Conservation (phyloP, 2,113 vertebrate genomes). For the Orycteropus afer region DNA sequence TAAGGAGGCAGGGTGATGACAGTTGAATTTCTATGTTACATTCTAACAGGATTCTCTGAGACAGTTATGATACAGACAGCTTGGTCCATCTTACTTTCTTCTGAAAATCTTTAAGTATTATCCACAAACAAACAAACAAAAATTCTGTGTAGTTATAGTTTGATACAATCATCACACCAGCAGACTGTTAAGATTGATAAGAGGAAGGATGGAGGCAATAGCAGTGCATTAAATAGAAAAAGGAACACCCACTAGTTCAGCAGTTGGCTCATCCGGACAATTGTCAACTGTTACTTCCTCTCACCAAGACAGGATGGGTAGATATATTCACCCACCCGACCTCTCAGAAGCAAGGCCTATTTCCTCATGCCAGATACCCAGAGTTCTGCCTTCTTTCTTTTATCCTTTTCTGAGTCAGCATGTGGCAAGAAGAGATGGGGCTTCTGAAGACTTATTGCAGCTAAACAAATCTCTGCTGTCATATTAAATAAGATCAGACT, state of each 20-base stretch:
- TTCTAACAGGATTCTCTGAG: not conserved
- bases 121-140: not conserved
- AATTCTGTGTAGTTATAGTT: slow-evolving; percentile 11
- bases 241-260: not conserved
- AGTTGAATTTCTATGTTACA: slow-evolving; percentile 49
- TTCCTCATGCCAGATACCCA: not conserved
- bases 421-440: not conserved
- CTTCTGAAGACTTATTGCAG: not conserved
- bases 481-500: slow-evolving; percentile 53
- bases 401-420: not conserved
- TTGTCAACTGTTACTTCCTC: not conserved
- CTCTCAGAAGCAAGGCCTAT: not conserved
- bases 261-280: not conserved
- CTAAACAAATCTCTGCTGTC: slow-evolving; percentile 5
- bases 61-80: slow-evolving; percentile 9
- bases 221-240: not conserved
- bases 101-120: slow-evolving; percentile 13
- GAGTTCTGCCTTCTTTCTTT: not conserved
- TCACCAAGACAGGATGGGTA: not conserved
- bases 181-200: not conserved
- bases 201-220: not conserved
- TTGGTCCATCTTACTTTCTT: slow-evolving; percentile 21
- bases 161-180: not conserved
- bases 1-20: slow-evolving; percentile 17
- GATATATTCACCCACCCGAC: not conserved